Evolutionary conservation across 1,140 invertebrate species (phyloP), one percentile per base, ranked within the genome.

Genomic region (Bombus sibiricus): DNA sequence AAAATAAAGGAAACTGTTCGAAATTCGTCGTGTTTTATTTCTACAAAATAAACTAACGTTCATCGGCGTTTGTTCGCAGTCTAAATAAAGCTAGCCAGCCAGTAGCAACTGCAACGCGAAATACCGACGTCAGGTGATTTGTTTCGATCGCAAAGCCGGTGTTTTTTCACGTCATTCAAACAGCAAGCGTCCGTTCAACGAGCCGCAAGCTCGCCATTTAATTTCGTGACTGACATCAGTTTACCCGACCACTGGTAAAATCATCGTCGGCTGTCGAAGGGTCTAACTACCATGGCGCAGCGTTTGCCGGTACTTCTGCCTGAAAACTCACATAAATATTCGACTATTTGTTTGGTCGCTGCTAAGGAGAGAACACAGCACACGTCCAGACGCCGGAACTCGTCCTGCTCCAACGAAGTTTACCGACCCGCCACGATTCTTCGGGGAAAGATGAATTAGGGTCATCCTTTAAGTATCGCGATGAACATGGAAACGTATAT

Each of bases 291-390:
- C 34, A 37, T 25, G 22, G 37, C 47, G 13, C 59, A n/a, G 12
- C 47, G 47, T 78, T 43, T 53, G 82, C 28, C 41, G 32, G 32
- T 57, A 15, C 62, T 73, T 39, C 81, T 79, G 69, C 43, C 37
- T 37, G 85, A 71, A 86, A 85, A 85, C 80, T 79, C 87, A 53
- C 89, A 87, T 91, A 91, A 90, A 90, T 89, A 89, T 41, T 77
- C 59, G 47, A n/a, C 43, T 86, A 80, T 89, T 89, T 89, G 78
- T 89, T 89, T 88, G 87, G 66, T 37, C 59, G 73, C 34, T 62
- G 86, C 34, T 82, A 81, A 88, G 74, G 78, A 89, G 68, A 66
- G 78, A 89, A 85, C 84, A 12, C 82, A 82, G 83, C 73, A 62
- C 72, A 59, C 25, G 75, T 18, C 32, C 53, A 64, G 85, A 78